These are phyloP conservation scores for Trilocha varians DNA, from an alignment of 2,888 invertebrate species.

Conservation along the genomic window DNA sequence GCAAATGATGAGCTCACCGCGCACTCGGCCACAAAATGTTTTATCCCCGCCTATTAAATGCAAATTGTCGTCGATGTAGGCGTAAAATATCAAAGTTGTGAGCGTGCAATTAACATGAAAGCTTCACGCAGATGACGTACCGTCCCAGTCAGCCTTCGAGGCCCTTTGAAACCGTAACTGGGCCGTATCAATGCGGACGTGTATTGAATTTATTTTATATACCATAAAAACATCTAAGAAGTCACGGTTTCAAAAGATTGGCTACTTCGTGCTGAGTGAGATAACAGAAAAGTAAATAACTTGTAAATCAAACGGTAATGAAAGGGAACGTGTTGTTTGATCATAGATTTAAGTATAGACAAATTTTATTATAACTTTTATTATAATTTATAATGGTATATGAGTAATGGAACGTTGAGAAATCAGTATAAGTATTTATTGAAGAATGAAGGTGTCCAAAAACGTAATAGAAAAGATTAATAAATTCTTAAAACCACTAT, in stretches of 20 bases:
- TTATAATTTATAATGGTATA: too few relatives aligned
- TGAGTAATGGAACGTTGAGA: too few relatives aligned
- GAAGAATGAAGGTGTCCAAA: too few relatives aligned
- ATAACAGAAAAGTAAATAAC: neutral
- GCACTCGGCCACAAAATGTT: neutral
- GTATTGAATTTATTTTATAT: constrained; percentile 1
- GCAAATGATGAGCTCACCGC: neutral
- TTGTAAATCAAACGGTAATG: neutral
- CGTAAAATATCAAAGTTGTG: constrained; percentile 19
- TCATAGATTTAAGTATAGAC: too few relatives aligned
- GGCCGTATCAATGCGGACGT: constrained; percentile 2
- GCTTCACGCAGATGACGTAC: constrained; percentile 12
- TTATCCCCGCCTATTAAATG: constrained; percentile 4
- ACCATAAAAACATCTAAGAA: neutral
- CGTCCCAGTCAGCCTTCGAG: constrained; percentile 3
- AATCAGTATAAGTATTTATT: too few relatives aligned
- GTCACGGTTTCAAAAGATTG: neutral
- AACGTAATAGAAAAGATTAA: too few relatives aligned
- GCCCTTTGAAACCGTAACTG: constrained; percentile 1
- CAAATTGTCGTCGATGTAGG: constrained; percentile 12
- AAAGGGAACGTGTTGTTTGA: too few relatives aligned
- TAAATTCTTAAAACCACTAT: too few relatives aligned
- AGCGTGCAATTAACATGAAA: constrained; percentile 19
- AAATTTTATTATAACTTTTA: too few relatives aligned
- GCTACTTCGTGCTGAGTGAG: neutral